Evolutionary conservation across 2,888 invertebrate genomes (phyloP).

Genomic region (Leistus spinibarbis): DNA sequence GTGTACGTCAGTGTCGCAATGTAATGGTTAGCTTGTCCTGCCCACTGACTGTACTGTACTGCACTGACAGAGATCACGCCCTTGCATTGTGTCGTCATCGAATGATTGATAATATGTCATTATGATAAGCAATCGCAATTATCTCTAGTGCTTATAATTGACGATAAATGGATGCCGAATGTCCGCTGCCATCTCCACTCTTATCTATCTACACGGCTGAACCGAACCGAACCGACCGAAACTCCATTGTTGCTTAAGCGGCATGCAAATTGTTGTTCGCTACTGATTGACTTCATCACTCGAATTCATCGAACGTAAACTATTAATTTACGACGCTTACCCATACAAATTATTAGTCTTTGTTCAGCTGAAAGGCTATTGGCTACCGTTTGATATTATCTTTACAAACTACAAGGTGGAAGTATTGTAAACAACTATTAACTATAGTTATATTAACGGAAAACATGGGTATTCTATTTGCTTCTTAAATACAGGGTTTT

Average conservation of each 20-base stretch:
- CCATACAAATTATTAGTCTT: background rate
- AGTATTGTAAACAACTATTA: no score
- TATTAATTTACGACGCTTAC: background rate
- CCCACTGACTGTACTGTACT: background rate
- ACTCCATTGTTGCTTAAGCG: background rate
- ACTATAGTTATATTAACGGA: no score
- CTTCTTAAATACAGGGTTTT: no score
- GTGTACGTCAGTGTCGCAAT: background rate
- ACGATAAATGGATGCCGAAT: constrained; percentile 13
- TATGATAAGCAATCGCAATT: constrained; percentile 35
- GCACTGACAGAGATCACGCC: background rate
- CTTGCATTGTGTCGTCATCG: constrained; percentile 28
- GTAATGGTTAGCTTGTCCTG: background rate
- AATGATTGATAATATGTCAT: constrained; percentile 34
- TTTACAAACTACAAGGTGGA: no score
- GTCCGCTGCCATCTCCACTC: background rate
- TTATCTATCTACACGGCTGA: background rate
- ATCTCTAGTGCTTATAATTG: constrained; percentile 25
- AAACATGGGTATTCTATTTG: no score
- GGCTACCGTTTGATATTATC: no score
- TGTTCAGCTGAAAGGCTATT: no score
- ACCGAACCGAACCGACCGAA: background rate
- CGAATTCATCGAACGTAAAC: background rate
- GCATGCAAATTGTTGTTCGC: background rate
- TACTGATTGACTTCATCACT: background rate